phyloP scores from a whole-genome alignment of 2,113 vertebrate genomes.

The Phocoena phocoena region DNA sequence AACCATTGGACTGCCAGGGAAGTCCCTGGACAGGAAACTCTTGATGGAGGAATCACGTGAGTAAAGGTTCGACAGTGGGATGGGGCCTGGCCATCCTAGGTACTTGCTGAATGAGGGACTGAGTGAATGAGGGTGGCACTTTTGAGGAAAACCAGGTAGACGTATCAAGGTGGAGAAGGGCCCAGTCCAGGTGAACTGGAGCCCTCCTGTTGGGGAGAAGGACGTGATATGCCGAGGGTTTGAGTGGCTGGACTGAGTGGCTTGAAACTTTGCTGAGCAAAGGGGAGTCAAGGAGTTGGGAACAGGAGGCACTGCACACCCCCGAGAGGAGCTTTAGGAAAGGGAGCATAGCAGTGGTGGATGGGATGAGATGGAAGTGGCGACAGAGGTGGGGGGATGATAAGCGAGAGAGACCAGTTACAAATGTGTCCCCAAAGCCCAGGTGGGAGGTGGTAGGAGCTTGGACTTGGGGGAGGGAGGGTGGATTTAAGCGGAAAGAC shows the following conservation, averaged over 20 bases:
- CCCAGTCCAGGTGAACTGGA: not conserved
- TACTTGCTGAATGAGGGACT: not conserved
- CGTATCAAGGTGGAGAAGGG: not conserved
- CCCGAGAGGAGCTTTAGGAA: not conserved
- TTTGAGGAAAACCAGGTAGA: not conserved
- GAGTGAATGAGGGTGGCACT: not conserved
- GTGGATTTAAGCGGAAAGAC: not conserved
- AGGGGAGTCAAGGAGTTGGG: not conserved
- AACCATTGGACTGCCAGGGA: too few species aligned
- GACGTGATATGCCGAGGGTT: not conserved
- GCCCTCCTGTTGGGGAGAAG: not conserved
- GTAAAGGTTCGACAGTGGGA: not conserved
- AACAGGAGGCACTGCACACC: not conserved
- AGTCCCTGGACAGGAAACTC: not conserved
- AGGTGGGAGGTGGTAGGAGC: not conserved
- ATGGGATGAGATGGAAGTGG: not conserved
- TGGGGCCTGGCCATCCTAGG: too few species aligned
- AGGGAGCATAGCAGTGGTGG: not conserved
- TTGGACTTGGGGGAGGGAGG: too few species aligned
- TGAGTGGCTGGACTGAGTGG: not conserved
- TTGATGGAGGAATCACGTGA: not conserved
- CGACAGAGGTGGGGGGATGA: too few species aligned
- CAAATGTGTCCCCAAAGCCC: too few species aligned
- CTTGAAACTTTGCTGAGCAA: not conserved
- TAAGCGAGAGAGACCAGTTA: not conserved